A percentile compares a stretch with the other conserved stretches of the same genome.
Conservation (phyloP, 1,140 invertebrate species). For the Drosophila seguyi region DNA sequence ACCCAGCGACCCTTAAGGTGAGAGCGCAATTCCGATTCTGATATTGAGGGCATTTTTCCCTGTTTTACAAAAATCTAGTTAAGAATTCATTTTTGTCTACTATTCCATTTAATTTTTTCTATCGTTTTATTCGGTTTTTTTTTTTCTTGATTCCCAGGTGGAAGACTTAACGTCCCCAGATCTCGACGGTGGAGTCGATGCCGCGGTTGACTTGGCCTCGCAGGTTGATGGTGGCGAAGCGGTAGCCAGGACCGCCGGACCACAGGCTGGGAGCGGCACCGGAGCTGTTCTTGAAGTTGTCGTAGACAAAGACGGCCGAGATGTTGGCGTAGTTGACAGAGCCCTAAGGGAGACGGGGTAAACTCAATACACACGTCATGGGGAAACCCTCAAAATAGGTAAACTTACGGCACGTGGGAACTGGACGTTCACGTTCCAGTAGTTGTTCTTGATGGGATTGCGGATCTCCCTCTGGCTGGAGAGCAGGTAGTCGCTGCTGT, state of each 20-base stretch:
- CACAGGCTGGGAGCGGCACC: slow-evolving; percentile 59
- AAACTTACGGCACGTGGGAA: slow-evolving; percentile 67
- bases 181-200: slow-evolving; percentile 73
- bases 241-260: slow-evolving; percentile 63
- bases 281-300: slow-evolving; percentile 76
- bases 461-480: slow-evolving; percentile 59
- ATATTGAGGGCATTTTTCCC: too few species aligned
- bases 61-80: neutral
- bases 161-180: slow-evolving; percentile 59
- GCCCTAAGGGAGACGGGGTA: slow-evolving; percentile 36
- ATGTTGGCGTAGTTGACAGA: slow-evolving; percentile 51
- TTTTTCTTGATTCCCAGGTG: neutral
- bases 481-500: slow-evolving; percentile 53
- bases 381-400: too few species aligned
- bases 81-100: neutral
- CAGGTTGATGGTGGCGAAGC: slow-evolving; percentile 57
- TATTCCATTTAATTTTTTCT: neutral
- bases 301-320: slow-evolving; percentile 52
- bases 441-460: slow-evolving; percentile 60
- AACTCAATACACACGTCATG: neutral
- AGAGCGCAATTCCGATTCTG: too few species aligned
- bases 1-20: too few species aligned
- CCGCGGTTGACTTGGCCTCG: slow-evolving; percentile 51
- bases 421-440: slow-evolving; percentile 60
- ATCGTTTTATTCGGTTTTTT: neutral